Evolutionary conservation across 2,113 vertebrate genomes (phyloP).

Genomic region (Pao palembangensis): DNA sequence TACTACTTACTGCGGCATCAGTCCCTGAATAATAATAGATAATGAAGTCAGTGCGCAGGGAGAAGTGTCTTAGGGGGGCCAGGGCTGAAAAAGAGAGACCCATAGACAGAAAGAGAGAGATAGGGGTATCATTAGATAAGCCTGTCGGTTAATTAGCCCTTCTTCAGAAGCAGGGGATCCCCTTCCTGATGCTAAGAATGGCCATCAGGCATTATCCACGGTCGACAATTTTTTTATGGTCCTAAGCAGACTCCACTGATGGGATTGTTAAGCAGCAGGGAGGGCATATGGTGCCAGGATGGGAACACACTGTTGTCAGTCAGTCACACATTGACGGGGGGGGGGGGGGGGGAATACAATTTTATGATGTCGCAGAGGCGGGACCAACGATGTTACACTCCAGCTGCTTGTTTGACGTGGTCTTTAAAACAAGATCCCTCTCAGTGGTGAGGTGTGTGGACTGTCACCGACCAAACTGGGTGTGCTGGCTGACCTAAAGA

Average conservation of each 20-base stretch:
- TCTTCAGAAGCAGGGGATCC: conserved; percentile 57
- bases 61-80: conserved; percentile 58
- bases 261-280: conserved; percentile 71
- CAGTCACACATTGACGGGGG: conserved; percentile 53
- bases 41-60: conserved; percentile 75
- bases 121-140: conserved; percentile 73
- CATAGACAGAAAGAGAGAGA: conserved; percentile 44
- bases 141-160: conserved; percentile 74
- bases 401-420: conserved; percentile 52
- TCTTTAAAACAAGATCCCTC: conserved; percentile 36
- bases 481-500: conserved; percentile 44
- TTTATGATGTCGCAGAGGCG: conserved; percentile 48
- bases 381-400: conserved; percentile 35
- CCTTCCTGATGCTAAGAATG: conserved; percentile 67
- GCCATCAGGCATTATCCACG: conserved; percentile 66
- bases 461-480: conserved; percentile 19
- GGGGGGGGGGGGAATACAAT: conserved; percentile 39
- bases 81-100: conserved; percentile 51
- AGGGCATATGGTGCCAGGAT: conserved; percentile 64
- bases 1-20: conserved; percentile 79
- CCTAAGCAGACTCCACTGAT: conserved; percentile 58
- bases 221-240: conserved; percentile 70
- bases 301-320: conserved; percentile 57
- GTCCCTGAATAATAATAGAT: conserved; percentile 85
- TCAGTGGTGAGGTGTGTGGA: conserved; percentile 19